Conservation (phyloP, 1,140 invertebrate species). For the Oryzaephilus surinamensis region DNA sequence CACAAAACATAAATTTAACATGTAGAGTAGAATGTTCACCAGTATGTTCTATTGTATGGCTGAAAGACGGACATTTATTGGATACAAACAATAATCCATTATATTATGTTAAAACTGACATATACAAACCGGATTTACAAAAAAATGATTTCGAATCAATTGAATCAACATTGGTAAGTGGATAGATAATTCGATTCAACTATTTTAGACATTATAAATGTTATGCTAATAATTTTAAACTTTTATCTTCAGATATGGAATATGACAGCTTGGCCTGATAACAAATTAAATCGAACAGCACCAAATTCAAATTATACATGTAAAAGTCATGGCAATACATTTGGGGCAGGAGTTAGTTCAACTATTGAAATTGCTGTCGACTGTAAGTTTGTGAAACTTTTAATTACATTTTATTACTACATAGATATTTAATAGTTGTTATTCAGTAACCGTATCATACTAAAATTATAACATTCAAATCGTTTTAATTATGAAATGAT, state of each 20-base stretch:
- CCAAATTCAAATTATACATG: conserved; percentile 81
- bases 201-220: too few species aligned
- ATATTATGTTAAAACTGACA: conserved; percentile 57
- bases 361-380: conserved; percentile 76
- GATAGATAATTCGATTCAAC: too few species aligned
- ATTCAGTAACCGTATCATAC: too few species aligned
- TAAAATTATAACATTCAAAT: too few species aligned
- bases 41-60: conserved; percentile 72
- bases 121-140: conserved; percentile 53
- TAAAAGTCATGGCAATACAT: conserved; percentile 60
- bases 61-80: conserved; percentile 58
- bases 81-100: conserved; percentile 48
- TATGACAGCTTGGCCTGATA: conserved; percentile 68
- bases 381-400: too few species aligned
- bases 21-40: conserved; percentile 85
- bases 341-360: conserved; percentile 61
- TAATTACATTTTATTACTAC: too few species aligned
- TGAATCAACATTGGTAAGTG: conserved; percentile 64
- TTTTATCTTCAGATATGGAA: conserved; percentile 48
- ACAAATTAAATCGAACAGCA: conserved; percentile 58
- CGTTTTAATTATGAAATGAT: too few species aligned
- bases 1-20: conserved; percentile 64
- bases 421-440: too few species aligned
- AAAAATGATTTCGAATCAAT: conserved; percentile 82
- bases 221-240: background rate